These are phyloP conservation scores for Drosophila affinis DNA, from an alignment of 2,888 invertebrate species.

Conservation along the genomic window DNA sequence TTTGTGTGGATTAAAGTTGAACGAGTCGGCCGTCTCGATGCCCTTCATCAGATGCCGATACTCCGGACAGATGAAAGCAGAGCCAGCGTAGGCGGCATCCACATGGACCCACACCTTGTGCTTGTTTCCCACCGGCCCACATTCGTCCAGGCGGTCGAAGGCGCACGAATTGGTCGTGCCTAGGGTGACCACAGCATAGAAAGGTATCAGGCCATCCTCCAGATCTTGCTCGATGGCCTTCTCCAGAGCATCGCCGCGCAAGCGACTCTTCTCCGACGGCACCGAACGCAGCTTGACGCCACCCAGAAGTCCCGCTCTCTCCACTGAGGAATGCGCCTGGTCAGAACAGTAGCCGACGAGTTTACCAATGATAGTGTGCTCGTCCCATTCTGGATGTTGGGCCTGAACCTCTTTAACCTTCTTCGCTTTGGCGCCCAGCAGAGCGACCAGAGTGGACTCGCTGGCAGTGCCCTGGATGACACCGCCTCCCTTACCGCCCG, in stretches of 20 bases:
- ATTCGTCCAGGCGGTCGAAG: slow-evolving; percentile 94
- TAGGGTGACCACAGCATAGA: slow-evolving; percentile 95
- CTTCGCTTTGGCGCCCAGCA: slow-evolving; percentile 94
- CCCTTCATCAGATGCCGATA: slow-evolving; percentile 95
- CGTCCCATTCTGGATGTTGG: slow-evolving; percentile 90
- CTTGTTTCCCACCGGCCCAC: slow-evolving; percentile 94
- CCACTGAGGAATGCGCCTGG: slow-evolving; percentile 97
- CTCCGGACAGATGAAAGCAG: slow-evolving; percentile 98
- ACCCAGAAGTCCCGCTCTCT: slow-evolving; percentile 94
- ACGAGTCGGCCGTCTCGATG: slow-evolving; percentile 95
- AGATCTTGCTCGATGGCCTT: slow-evolving; percentile 93
- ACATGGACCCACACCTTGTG: slow-evolving; percentile 95
- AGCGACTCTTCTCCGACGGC: slow-evolving; percentile 88
- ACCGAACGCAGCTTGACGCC: slow-evolving; percentile 92
- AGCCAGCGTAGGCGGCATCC: slow-evolving; percentile 97
- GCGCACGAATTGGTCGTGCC: slow-evolving; percentile 98
- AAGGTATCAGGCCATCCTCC: slow-evolving; percentile 95
- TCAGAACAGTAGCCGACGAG: slow-evolving; percentile 94
- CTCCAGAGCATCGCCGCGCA: slow-evolving; percentile 90
- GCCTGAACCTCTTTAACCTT: slow-evolving; percentile 88
- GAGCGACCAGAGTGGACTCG: slow-evolving; percentile 95
- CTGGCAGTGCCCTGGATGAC: slow-evolving; percentile 97
- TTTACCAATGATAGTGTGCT: slow-evolving; percentile 89
- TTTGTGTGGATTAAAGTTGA: slow-evolving; percentile 99
- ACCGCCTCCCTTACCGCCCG: slow-evolving; percentile 94